Evolutionary conservation across 1,140 invertebrate genomes (phyloP), one percentile per base, ranked within the genome.

Genomic region (Drosophila sechellia): DNA sequence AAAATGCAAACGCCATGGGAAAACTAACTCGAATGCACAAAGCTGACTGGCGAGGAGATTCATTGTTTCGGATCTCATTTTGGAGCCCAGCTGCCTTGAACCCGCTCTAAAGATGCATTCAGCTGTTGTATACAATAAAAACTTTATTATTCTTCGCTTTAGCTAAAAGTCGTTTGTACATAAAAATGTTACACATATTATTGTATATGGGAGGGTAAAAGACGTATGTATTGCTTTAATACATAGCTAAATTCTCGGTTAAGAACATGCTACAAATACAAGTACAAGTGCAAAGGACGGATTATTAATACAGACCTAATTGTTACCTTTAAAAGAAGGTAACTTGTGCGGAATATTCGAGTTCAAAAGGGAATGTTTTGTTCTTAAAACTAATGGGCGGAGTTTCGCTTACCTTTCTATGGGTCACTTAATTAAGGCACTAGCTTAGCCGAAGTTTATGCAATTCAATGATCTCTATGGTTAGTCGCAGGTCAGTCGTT

Each of bases 361-460:
- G 49, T 70, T 37, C 5, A 70, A 48, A 69, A 25, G 34, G 25
- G 63, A 69, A 46, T 69, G 37, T 53, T 66, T 45, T 45, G 45
- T 53, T 39, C 64, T 77, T 81, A 75, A 61, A 61, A 45, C 27
- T 60, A 60, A 35, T 52, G 71, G 59, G 56, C 43, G 20, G 43
- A 37, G 20, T 57, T 57, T 70, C 15, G 42, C 42, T 48, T 70
- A 57, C 50, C 46, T 59, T 52, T 22, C 22, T 77, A 64, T 54
- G 55, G 35, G 56, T 52, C 45, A 55, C 79, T 79, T 76, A 86
- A 63, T 66, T 83, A 87, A 73, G 66, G 65, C 73, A 84, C 77
- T 89, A 77, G 64, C 57, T 78, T 78, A 89, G 73, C 77, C 71
- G 72, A 89, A 78, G 85, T 89, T 89, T 90, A 89, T 89, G 84